Conservation (phyloP, 2,797 vertebrate genomes). For the Glossophaga mutica region DNA sequence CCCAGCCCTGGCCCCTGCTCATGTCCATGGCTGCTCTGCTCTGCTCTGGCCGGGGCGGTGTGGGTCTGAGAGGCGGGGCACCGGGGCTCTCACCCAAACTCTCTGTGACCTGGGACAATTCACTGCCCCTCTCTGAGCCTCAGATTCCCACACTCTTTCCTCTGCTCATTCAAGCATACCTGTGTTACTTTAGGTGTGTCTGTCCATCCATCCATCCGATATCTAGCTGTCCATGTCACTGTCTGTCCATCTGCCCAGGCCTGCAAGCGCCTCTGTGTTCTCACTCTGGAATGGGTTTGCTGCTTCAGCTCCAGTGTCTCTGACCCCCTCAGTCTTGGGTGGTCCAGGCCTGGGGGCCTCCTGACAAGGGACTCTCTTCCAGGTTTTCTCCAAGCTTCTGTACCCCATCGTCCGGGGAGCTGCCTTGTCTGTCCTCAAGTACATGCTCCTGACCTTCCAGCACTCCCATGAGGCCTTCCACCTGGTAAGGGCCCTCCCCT, state of each 20-base stretch:
- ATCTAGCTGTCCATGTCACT: neutral
- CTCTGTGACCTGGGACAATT: neutral
- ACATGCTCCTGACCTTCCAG: conserved; percentile 88
- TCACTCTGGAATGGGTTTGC: neutral
- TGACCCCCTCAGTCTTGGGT: neutral
- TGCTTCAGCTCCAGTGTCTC: neutral
- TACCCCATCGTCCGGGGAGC: conserved; percentile 86
- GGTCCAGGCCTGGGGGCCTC: neutral
- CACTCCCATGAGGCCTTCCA: conserved; percentile 89
- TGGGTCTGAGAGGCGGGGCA: neutral
- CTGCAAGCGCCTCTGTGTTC: neutral
- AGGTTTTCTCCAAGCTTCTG: conserved; percentile 87
- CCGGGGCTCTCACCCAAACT: neutral
- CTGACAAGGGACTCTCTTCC: neutral
- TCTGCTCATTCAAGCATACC: neutral
- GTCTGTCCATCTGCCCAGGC: neutral
- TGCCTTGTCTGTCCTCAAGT: conserved; percentile 84
- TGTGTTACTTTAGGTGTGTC: neutral
- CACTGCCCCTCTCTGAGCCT: neutral
- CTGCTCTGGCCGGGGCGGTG: neutral
- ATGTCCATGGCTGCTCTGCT: neutral
- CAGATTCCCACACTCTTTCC: neutral
- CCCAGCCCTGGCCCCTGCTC: neutral
- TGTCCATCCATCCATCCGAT: neutral
- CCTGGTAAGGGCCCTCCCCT: conserved; percentile 80